phyloP scores from a whole-genome alignment of 1,140 invertebrate species.

The Ceratina calcarata region DNA sequence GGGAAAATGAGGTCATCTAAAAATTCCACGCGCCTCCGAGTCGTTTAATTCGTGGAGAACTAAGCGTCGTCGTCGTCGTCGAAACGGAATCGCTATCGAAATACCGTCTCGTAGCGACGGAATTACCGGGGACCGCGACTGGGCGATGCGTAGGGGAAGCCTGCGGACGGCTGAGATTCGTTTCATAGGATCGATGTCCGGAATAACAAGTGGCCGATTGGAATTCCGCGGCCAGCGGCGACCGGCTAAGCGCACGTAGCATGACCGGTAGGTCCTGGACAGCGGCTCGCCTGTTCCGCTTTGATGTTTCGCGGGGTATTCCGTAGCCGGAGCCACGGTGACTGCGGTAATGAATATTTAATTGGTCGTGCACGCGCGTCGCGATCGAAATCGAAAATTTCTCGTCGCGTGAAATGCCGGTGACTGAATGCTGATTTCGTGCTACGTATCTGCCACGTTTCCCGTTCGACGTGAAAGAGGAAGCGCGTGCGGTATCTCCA shows the following conservation, averaged over 20 bases:
- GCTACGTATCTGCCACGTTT: no score
- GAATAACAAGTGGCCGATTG: constrained; percentile 58
- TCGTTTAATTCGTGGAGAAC: no score
- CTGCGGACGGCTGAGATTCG: constrained; percentile 43
- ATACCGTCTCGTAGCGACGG: constrained; percentile 18
- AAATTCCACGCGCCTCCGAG: constrained; percentile 9
- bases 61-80: not conserved
- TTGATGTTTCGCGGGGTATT: constrained; percentile 60
- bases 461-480: not conserved
- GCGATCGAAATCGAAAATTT: constrained; percentile 33
- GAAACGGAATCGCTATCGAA: constrained; percentile 27
- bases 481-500: not conserved
- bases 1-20: constrained; percentile 4
- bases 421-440: constrained; percentile 14
- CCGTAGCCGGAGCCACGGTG: constrained; percentile 22
- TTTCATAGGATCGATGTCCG: constrained; percentile 23
- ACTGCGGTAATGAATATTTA: constrained; percentile 62
- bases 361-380: constrained; percentile 27
- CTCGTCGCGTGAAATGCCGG: constrained; percentile 16
- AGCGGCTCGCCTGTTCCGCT: constrained; percentile 48
- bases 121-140: constrained; percentile 8
- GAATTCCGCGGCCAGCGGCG: constrained; percentile 52
- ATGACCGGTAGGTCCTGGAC: constrained; percentile 42
- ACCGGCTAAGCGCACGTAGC: constrained; percentile 50
- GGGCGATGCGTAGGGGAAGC: constrained; percentile 33